Conservation (phyloP, 2,113 vertebrate species). For the Cnemophilus loriae region DNA sequence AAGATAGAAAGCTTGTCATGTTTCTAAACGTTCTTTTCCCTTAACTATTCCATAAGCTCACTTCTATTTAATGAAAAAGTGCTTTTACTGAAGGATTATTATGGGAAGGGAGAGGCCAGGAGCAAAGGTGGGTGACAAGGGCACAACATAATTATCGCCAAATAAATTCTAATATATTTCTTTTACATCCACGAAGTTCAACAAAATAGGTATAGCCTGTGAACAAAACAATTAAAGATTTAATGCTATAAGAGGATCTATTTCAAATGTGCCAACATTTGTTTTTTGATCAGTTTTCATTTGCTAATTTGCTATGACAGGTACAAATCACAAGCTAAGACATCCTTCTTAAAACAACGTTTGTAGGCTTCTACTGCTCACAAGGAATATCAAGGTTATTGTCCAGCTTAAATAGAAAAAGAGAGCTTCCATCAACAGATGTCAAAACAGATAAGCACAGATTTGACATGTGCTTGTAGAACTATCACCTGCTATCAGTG, state of each 20-base stretch:
- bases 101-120: background rate
- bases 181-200: background rate
- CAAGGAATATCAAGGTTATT: slow-evolving; percentile 77
- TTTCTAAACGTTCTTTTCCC: background rate
- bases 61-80: background rate
- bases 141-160: background rate
- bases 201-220: background rate
- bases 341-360: slow-evolving; percentile 45
- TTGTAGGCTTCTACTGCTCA: slow-evolving; percentile 36
- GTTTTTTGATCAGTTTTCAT: slow-evolving; percentile 30
- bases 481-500: slow-evolving; percentile 80
- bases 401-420: slow-evolving; percentile 71
- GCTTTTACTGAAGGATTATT: background rate
- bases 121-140: background rate
- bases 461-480: slow-evolving; percentile 77
- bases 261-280: slow-evolving; percentile 28
- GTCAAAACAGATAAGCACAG: slow-evolving; percentile 81
- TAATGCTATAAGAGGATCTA: background rate
- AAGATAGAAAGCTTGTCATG: background rate
- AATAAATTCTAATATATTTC: background rate
- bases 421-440: slow-evolving; percentile 78
- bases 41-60: background rate
- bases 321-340: slow-evolving; percentile 39
- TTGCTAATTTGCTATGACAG: slow-evolving; percentile 63
- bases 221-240: background rate